Evolutionary conservation across 2,113 vertebrate species (phyloP), one percentile per base, ranked within the genome.

Genomic region (Chunga burmeisteri): DNA sequence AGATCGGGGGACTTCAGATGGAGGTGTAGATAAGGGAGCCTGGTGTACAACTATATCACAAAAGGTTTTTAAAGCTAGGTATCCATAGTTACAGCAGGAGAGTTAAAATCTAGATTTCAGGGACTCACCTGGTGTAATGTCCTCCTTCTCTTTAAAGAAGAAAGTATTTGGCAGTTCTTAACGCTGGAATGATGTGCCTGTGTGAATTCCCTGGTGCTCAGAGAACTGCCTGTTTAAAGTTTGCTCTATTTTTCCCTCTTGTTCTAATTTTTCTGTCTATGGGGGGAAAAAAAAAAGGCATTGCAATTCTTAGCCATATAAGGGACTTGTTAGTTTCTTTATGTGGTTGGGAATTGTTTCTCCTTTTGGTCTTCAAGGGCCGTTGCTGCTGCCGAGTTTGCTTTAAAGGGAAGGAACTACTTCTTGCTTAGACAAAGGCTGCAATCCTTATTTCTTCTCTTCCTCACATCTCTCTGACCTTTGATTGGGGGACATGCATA

Each of bases 41-140:
- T 32, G 46, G 55, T 80, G 55, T 82, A 92, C 81, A 0, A 3
- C 61, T 87, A n/a, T 74, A 42, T 91, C 81, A 59, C 66, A 81
- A 84, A 90, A 74, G 91, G 77, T 56, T 94, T 95, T 94, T 91
- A 89, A 97, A 92, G 62, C 80, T 81, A 62, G 40, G 96, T 96
- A 94, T 97, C 95, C 96, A 94, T 96, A 97, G 94, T 94, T 97
- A 97, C 95, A 86, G 82, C 75, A 75, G 68, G 49, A 94, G 88
- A 95, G 92, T 87, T 71, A 84, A 92, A 91, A 86, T 91, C 86
- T 50, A 20, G 84, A 97, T 97, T 95, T 93, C 81, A 91, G 87
- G 67, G 55, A 71, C 94, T 96, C 91, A 93, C 86, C 89, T 95
- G 91, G 84, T 88, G 59, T 91, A 91, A 91, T 86, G 87, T 96